Conservation (phyloP, 2,797 vertebrate species). For the Semaprochilodus insignis region DNA sequence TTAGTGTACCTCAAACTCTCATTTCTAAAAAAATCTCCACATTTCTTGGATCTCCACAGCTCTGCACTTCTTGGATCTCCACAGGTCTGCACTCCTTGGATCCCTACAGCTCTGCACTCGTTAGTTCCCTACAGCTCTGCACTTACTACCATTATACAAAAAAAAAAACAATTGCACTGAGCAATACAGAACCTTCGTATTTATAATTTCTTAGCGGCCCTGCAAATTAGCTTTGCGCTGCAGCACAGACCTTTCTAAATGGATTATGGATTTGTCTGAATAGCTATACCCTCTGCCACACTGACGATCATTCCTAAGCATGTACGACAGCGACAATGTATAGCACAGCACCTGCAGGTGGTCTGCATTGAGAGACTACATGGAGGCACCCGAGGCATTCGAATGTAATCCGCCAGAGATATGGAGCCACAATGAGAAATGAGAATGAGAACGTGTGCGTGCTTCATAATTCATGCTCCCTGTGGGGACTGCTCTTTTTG, state of each 20-base stretch:
- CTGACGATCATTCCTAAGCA: slow-evolving; percentile 14
- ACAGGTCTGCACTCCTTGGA: not conserved
- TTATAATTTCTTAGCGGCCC: not conserved
- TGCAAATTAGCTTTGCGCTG: not conserved
- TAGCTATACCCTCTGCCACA: not conserved
- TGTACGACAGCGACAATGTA: not conserved
- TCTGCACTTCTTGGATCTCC: no score
- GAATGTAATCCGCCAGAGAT: slow-evolving; percentile 38
- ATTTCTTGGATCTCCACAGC: no score
- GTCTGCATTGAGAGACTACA: slow-evolving; percentile 28
- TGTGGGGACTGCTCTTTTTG: slow-evolving; percentile 39
- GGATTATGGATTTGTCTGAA: slow-evolving; percentile 16
- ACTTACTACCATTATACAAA: not conserved
- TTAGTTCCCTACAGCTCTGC: not conserved
- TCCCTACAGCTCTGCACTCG: no score
- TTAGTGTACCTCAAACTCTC: no score
- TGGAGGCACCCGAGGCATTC: slow-evolving; percentile 17
- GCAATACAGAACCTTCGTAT: not conserved
- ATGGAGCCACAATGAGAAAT: slow-evolving; percentile 33
- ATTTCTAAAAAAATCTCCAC: no score
- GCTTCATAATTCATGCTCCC: slow-evolving; percentile 57
- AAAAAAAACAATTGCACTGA: not conserved
- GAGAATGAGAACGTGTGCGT: slow-evolving; percentile 21
- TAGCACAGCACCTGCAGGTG: slow-evolving; percentile 23
- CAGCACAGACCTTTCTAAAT: not conserved